These are phyloP conservation scores for Drosophila subobscura DNA, from an alignment of 1,140 invertebrate species.

Conservation along the genomic window DNA sequence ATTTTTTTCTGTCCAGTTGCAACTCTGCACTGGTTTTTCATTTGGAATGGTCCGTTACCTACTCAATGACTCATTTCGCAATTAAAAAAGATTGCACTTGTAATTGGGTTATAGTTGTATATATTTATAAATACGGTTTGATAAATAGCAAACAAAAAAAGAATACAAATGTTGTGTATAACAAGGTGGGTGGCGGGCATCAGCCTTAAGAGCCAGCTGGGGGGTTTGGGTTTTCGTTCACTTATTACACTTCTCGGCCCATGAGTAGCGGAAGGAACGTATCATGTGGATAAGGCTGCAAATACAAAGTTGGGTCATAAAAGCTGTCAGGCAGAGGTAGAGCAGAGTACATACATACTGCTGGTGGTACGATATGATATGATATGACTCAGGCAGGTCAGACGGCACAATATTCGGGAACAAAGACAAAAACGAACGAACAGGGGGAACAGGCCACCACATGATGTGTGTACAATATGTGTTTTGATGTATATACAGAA, in stretches of 20 bases:
- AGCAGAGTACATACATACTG: slow-evolving; percentile 10
- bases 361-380: neutral
- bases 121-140: slow-evolving; percentile 41
- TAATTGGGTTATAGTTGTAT: slow-evolving; percentile 44
- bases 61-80: slow-evolving; percentile 24
- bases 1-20: neutral
- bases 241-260: slow-evolving; percentile 63
- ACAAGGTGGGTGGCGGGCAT: slow-evolving; percentile 32
- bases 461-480: slow-evolving; percentile 66
- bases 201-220: slow-evolving; percentile 6
- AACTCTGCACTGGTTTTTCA: neutral
- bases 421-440: neutral
- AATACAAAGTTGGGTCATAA: slow-evolving; percentile 69
- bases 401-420: neutral
- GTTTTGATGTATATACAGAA: too few relatives aligned
- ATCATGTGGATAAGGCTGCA: slow-evolving; percentile 78
- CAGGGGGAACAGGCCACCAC: slow-evolving; percentile 19
- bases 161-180: slow-evolving; percentile 14
- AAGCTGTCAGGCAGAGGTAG: slow-evolving; percentile 17
- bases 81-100: slow-evolving; percentile 31
- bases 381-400: neutral
- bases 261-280: slow-evolving; percentile 68
- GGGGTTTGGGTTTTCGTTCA: slow-evolving; percentile 29
- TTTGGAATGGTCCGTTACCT: neutral
- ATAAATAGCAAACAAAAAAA: slow-evolving; percentile 48